Conservation (phyloP, 2,888 invertebrate species). For the Acanthosepion pharaonis region DNA sequence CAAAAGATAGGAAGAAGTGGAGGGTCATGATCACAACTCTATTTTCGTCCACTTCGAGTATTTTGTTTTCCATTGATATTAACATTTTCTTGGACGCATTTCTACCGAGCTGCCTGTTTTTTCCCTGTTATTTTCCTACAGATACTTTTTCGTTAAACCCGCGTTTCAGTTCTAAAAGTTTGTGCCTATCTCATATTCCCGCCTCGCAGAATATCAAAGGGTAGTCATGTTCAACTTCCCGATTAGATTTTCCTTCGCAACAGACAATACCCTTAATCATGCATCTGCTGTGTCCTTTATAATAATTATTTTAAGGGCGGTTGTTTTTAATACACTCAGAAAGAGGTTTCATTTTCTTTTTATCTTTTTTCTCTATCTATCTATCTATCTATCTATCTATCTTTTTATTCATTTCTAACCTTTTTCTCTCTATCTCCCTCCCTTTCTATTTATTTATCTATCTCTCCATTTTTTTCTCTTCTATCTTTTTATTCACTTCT, state of each 20-base stretch:
- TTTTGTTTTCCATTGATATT: neutral
- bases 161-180: neutral
- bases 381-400: no score
- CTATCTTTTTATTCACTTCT: no score
- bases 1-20: no score
- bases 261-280: neutral
- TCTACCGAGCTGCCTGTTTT: neutral
- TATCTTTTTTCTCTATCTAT: neutral
- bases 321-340: neutral
- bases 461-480: no score
- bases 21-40: no score
- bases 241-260: neutral
- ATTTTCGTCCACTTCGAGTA: no score
- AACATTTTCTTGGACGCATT: neutral
- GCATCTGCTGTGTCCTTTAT: neutral
- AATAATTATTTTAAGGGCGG: neutral
- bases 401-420: no score
- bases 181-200: neutral
- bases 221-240: neutral
- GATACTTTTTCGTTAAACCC: neutral
- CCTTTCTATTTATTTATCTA: neutral
- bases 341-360: neutral
- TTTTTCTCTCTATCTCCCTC: neutral
- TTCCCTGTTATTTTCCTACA: neutral
- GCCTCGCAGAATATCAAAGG: neutral